Evolutionary conservation across 2,888 invertebrate genomes (phyloP), one percentile per base, ranked within the genome.

Genomic region (Lumbricus terrestris): DNA sequence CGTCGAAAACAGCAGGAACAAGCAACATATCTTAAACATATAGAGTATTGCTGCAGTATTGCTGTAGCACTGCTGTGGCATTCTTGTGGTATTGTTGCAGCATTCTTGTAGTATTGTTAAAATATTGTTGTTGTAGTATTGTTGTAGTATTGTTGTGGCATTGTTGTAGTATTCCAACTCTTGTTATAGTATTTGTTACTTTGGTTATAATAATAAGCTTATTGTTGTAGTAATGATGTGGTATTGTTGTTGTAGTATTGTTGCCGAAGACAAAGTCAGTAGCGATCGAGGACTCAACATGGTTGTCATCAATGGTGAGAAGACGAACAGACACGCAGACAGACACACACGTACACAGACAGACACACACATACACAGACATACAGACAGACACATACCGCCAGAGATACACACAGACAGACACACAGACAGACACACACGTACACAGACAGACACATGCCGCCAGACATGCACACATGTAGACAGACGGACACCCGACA

Each of bases 261-360:
- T 89, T 33, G 69, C 54, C 20, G 47, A 69, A 29, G 90, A 90
- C 38, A 90, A 90, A 42, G 42, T 35, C 18, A 34, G n/a, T 40
- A 82, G 90, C 82, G 42, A 37, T 20, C 82, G 90, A 69, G 90
- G 90, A 38, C 82, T 90, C n/a, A 90, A 90, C 90, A 83, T 90
- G 83, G 90, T 90, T 18, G 90, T 90, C 37, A 90, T 90, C 5
- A 85, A 90, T n/a, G 90, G 90, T 90, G 37, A 33, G 90, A 23
- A 85, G 69, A 29, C 69, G n/a, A n/a, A 69, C 69, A 69, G 69
- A n/a, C 29, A 69, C 29, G n/a, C 69, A 69, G n/a, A 69, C 69
- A 69, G 69, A n/a, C 8, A 69, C 8, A 69, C 69, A 29, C 8
- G n/a, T n/a, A 69, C 11, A 69, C 69, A n/a, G n/a, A n/a, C 69